Conservation (phyloP, 2,113 vertebrate species). For the Odontesthes bonariensis region DNA sequence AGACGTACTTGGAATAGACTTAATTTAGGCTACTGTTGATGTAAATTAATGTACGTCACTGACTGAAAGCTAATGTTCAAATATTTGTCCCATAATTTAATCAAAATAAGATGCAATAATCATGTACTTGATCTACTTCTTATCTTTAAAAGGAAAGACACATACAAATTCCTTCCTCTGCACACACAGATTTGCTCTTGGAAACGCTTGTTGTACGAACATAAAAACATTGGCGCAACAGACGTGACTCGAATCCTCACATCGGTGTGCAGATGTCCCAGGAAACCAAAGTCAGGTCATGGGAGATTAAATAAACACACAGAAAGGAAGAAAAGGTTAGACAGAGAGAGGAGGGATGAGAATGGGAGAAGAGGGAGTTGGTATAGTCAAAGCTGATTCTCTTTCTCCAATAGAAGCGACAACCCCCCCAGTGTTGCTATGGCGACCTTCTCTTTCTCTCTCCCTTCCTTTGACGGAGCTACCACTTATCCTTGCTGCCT, state of each 20-base stretch:
- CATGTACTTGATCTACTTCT: background rate
- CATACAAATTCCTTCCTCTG: background rate
- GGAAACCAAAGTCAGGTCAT: slow-evolving; percentile 36
- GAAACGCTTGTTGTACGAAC: slow-evolving; percentile 1
- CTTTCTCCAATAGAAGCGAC: slow-evolving; percentile 72
- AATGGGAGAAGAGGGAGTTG: slow-evolving; percentile 23
- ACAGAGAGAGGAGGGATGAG: slow-evolving; percentile 19
- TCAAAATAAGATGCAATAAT: background rate
- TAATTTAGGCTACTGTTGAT: slow-evolving; percentile 7
- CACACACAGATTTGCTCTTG: background rate
- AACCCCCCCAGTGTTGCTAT: slow-evolving; percentile 75
- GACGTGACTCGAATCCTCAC: slow-evolving; percentile 43
- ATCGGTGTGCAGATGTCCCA: slow-evolving; percentile 6
- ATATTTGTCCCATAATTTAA: background rate
- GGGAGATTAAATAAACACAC: slow-evolving; percentile 30
- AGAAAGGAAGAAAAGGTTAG: slow-evolving; percentile 44
- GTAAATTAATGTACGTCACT: slow-evolving; percentile 8
- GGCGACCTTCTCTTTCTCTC: slow-evolving; percentile 70
- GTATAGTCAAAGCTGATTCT: slow-evolving; percentile 61
- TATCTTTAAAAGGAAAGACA: background rate
- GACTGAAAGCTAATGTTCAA: background rate
- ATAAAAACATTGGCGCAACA: slow-evolving; percentile 12
- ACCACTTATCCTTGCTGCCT: slow-evolving; percentile 78
- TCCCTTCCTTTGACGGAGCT: slow-evolving; percentile 69
- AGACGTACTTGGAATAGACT: slow-evolving; percentile 3